phyloP scores from a whole-genome alignment of 1,140 invertebrate genomes.

The Leptinotarsa undecemlineata region DNA sequence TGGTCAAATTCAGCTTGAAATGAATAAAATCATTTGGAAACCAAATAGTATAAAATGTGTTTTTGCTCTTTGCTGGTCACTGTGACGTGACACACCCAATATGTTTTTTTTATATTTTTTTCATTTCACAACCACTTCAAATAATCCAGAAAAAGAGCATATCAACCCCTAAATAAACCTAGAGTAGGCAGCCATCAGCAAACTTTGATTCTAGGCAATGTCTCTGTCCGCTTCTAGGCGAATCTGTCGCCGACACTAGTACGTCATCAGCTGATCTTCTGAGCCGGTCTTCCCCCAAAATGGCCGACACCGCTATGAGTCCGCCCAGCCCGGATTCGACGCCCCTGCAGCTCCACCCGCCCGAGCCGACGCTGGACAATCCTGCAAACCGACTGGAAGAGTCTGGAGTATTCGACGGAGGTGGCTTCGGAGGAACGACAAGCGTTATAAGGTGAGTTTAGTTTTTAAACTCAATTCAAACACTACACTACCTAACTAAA shows the following conservation, averaged over 20 bases:
- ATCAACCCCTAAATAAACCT: slow-evolving; percentile 26
- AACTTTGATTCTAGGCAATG: slow-evolving; percentile 53
- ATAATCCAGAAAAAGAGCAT: no score
- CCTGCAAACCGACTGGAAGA: slow-evolving; percentile 48
- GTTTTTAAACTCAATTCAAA: no score
- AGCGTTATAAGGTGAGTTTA: slow-evolving; percentile 45
- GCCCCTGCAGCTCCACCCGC: slow-evolving; percentile 41
- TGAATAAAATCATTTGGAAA: no score
- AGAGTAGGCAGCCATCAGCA: slow-evolving; percentile 51
- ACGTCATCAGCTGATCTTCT: slow-evolving; percentile 83
- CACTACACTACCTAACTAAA: no score
- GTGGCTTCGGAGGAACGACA: slow-evolving; percentile 43
- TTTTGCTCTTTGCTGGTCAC: no score
- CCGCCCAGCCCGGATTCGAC: slow-evolving; percentile 52
- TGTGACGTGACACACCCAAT: no score
- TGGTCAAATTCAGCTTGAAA: no score
- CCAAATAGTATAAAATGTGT: no score
- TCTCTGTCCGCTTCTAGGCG: slow-evolving; percentile 64
- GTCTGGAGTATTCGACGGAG: slow-evolving; percentile 51
- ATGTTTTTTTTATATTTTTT: no score
- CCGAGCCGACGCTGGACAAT: slow-evolving; percentile 44
- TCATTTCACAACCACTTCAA: no score
- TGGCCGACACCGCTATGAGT: slow-evolving; percentile 58
- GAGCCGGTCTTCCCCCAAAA: slow-evolving; percentile 74
- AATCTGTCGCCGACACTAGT: slow-evolving; percentile 87